These are phyloP conservation scores for Gambelia wislizenii DNA, from an alignment of 2,797 vertebrate genomes.

Conservation along the genomic window DNA sequence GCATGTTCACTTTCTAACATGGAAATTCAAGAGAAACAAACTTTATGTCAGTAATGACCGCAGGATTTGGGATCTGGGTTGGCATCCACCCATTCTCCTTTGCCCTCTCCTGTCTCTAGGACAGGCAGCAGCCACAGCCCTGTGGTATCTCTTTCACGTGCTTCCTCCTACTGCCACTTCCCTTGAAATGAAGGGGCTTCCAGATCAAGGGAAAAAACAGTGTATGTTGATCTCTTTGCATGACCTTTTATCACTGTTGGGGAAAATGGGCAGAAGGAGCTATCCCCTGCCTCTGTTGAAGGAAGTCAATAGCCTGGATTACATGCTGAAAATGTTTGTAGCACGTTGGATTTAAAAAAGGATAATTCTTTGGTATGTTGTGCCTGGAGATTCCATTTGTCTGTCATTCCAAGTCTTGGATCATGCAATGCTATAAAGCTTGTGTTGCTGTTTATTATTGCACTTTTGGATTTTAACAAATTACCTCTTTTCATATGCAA, in stretches of 20 bases:
- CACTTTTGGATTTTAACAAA: background rate
- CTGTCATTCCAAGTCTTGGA: background rate
- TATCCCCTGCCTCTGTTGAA: background rate
- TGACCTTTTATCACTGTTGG: background rate
- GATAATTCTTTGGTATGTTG: background rate
- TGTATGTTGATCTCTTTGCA: background rate
- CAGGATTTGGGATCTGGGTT: background rate
- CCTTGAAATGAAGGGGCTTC: background rate
- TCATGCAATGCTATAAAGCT: too few species aligned
- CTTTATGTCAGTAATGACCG: background rate
- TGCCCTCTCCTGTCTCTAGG: background rate
- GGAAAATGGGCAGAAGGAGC: background rate
- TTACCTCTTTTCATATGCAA: background rate
- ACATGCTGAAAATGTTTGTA: background rate
- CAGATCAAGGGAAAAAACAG: background rate
- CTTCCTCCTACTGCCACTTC: background rate
- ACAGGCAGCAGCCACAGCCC: background rate
- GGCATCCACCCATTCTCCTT: background rate
- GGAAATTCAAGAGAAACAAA: slow-evolving; percentile 44
- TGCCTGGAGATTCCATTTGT: background rate
- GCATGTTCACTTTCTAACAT: slow-evolving; percentile 60
- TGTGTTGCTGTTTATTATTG: too few species aligned
- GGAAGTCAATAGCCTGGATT: background rate
- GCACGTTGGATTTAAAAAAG: background rate
- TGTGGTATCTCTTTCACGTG: too few species aligned